Evolutionary conservation across 2,888 invertebrate species (phyloP), one percentile per base, ranked within the genome.

Genomic region (Phyllotreta striolata): DNA sequence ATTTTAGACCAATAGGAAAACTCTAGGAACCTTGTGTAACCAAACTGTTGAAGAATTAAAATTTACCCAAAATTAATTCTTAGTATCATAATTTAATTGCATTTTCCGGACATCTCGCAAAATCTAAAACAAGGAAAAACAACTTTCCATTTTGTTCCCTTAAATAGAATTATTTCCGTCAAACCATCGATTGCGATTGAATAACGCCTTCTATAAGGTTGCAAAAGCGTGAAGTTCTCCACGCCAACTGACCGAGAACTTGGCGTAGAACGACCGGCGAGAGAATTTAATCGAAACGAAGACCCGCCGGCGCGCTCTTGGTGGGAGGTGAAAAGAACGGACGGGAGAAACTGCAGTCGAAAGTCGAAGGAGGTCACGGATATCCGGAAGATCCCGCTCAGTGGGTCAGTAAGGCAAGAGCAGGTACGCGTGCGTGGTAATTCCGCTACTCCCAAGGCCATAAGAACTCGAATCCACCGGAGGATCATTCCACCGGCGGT

Each of bases 351-450:
- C 54, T 52, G 39, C 10, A 10, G 34, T 64, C 60, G 63, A 63
- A 64, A 62, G 62, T 71, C 66, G 72, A 73, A 69, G 66, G 52
- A 68, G 76, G 77, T 74, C 77, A 76, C 59, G 76, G 74, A 69
- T 75, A 73, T 69, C 70, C 77, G 76, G 78, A 77, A 76, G 72
- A 71, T 63, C 56, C 24, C 54, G 55, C 34, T 8, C 46, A 74
- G 72, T 78, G 71, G 77, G 78, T 78, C 72, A 79, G 77, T 79
- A 77, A 77, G 77, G 70, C 75, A 76, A n/a, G 74, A 74, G 67
- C n/a, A 73, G 72, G 64, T 69, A 68, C 68, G 67, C 69, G 66
- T 72, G 73, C 68, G 66, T 66, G 54, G 8, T 60, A 14, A 43
- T 37, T 37, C 13, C 12, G 43, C 39, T 56, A 37, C 52, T 46